Evolutionary conservation across 2,797 vertebrate species (phyloP), one percentile per base, ranked within the genome.

Genomic region (Simalia tracyae): DNA sequence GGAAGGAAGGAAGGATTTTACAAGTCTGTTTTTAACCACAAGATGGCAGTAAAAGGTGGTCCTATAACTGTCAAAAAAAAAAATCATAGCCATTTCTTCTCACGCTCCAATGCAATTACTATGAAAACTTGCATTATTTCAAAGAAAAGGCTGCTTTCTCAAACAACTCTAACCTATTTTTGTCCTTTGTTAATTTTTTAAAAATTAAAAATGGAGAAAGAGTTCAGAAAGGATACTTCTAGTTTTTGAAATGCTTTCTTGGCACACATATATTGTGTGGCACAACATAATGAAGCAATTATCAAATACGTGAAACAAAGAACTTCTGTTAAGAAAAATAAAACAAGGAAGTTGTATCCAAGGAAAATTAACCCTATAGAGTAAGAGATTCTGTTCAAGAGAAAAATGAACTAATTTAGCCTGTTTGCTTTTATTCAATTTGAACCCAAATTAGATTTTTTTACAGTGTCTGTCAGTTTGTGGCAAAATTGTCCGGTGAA

Each of bases 11-110:
- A 17, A 93, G 64, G 68, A 89, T 89, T 36, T 90, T 66, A 19
- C 2, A 91, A 91, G 88, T 76, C 92, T 72, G 81, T 89, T 72
- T 90, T 94, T 95, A 88, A 93, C 97, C 97, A 94, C 96, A 95
- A 97, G 96, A 95, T 94, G 97, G 97, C 97, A 95, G 46, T 93
- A 95, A 26, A 95, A 84, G 94, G 93, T 84, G 93, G 94, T 84
- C 57, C 0, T 2, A 90, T 68, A 66, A n/a, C 92, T 68, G 24
- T 91, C 7, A 88, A 89, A 91, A 36, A 84, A 36, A 36, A 64
- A 5, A 61, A 2, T n/a, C 59, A 66, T 64, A 1, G 89, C 54
- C 22, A 93, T 97, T 95, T 95, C 94, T 93, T 92, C 91, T 90
- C 17, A 4, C 85, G 26, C 66, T 91, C 89, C 72, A 3, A 2